These are phyloP conservation scores for Clivina fossor DNA, from an alignment of 2,888 invertebrate genomes.

Conservation along the genomic window DNA sequence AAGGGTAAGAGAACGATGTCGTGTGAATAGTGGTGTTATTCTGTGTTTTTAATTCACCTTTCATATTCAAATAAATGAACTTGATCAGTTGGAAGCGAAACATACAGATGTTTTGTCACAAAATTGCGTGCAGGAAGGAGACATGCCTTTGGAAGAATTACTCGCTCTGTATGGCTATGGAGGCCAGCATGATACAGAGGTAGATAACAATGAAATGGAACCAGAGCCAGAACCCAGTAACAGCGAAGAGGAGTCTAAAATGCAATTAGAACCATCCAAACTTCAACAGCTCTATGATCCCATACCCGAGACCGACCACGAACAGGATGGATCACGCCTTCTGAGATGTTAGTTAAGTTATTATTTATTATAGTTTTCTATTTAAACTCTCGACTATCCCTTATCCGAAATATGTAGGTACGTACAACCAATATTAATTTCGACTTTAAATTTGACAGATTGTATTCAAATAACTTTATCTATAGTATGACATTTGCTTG, in stretches of 20 bases:
- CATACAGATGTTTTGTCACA: constrained; percentile 15
- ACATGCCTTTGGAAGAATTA: constrained; percentile 94
- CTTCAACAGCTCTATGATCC: constrained; percentile 59
- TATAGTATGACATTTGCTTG: too few relatives aligned
- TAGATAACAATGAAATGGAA: constrained; percentile 3
- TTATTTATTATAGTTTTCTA: too few relatives aligned
- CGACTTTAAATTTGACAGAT: too few relatives aligned
- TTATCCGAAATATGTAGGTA: too few relatives aligned
- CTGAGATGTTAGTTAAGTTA: constrained; percentile 53
- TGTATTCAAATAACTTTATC: too few relatives aligned
- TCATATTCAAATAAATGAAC: constrained; percentile 11
- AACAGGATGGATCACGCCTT: constrained; percentile 53
- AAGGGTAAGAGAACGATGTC: constrained; percentile 59
- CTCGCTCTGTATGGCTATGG: constrained; percentile 81
- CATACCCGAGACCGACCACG: constrained; percentile 50
- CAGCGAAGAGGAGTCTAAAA: constrained; percentile 50
- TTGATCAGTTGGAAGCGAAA: constrained; percentile 18
- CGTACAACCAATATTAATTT: not conserved
- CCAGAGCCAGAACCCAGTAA: constrained; percentile 32
- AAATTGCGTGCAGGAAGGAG: constrained; percentile 68
- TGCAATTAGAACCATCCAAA: constrained; percentile 53
- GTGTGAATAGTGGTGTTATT: not conserved
- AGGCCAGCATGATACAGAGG: constrained; percentile 44
- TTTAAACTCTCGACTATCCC: too few relatives aligned
- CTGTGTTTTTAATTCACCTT: not conserved